phyloP scores from a whole-genome alignment of 1,140 invertebrate genomes.

The Platorchestia sp. region DNA sequence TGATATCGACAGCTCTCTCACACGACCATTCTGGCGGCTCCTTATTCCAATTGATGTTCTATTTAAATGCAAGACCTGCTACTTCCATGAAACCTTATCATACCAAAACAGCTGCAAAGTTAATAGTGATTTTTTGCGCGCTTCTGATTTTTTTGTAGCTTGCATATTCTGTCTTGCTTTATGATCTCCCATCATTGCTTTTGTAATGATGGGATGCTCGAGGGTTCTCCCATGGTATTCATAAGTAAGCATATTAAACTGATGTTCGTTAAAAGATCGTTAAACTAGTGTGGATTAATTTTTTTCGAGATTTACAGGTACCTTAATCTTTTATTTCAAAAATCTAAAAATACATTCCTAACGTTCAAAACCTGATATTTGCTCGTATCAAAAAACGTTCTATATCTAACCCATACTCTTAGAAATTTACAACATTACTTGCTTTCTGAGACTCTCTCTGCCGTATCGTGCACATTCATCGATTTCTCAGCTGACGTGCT shows the following conservation, averaged over 20 bases:
- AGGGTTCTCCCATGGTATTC: not conserved
- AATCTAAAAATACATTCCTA: not conserved
- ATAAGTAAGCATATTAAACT: not conserved
- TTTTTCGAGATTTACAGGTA: not conserved
- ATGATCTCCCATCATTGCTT: not conserved
- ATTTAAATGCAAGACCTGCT: slow-evolving; percentile 13
- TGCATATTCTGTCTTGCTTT: not conserved
- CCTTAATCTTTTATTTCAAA: not conserved
- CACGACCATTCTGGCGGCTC: not conserved
- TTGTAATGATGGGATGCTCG: not conserved
- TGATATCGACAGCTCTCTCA: slow-evolving; percentile 46
- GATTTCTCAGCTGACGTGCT: not conserved
- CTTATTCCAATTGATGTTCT: slow-evolving; percentile 3
- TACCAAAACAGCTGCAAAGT: not conserved
- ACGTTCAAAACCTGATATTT: not conserved
- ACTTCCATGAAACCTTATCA: not conserved
- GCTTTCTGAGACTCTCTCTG: not conserved
- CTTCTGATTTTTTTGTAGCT: not conserved
- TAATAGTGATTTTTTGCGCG: not conserved
- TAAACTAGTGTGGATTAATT: not conserved
- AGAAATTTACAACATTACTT: not conserved
- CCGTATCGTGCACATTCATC: not conserved
- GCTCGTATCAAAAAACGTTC: not conserved
- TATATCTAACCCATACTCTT: not conserved
- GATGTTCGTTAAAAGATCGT: not conserved